Percentiles rank a stretch among this genome's conserved stretches.
These are phyloP conservation scores for Lycorma delicatula DNA, from an alignment of 1,140 invertebrate species.

Conservation along the genomic window DNA sequence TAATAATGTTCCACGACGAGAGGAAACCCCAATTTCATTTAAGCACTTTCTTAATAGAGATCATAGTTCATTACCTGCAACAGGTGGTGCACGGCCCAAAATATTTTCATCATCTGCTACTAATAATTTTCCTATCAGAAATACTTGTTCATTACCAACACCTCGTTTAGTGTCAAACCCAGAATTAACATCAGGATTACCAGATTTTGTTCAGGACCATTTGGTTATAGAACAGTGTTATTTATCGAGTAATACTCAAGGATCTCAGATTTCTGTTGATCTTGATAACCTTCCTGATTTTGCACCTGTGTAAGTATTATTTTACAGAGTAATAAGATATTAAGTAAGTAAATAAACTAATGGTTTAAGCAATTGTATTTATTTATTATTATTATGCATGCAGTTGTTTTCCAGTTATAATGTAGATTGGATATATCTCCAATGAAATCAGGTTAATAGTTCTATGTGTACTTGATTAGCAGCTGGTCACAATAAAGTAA, in stretches of 20 bases:
- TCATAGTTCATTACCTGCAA: constrained; percentile 2
- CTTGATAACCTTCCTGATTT: constrained; percentile 42
- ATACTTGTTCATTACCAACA: no score
- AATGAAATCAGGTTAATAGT: no score
- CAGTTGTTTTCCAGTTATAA: no score
- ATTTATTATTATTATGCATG: no score
- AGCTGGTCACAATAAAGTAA: no score
- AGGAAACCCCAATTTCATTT: constrained; percentile 70
- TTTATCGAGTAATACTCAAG: constrained; percentile 27
- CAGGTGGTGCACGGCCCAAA: constrained; percentile 20
- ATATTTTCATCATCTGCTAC: constrained; percentile 17
- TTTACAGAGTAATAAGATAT: no score
- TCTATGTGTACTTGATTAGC: no score
- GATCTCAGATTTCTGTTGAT: constrained; percentile 29
- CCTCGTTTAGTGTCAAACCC: constrained; percentile 12
- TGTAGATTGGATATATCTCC: no score
- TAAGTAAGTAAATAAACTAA: background rate
- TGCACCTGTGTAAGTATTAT: constrained; percentile 6
- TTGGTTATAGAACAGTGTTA: constrained; percentile 48
- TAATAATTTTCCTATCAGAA: constrained; percentile 13
- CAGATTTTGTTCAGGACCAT: constrained; percentile 53
- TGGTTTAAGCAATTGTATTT: no score
- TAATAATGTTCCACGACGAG: constrained; percentile 43
- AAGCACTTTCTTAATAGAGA: constrained; percentile 65
- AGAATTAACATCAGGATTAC: constrained; percentile 40